Percentiles rank a stretch among this genome's conserved stretches.
phyloP scores from a whole-genome alignment of 2,797 vertebrate species.

The Acanthopagrus latus region DNA sequence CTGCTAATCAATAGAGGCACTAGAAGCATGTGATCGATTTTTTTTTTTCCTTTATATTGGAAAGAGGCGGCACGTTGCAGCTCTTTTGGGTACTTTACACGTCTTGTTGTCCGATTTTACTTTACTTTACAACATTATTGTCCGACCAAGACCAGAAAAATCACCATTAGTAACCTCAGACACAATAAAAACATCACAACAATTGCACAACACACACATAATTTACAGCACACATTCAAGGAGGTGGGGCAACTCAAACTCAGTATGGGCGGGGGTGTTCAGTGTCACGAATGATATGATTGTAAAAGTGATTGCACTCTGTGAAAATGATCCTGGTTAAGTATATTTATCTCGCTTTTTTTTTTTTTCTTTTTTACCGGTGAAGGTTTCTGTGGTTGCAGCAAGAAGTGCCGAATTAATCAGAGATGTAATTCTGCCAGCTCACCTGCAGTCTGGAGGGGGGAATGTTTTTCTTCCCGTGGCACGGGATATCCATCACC shows the following conservation, averaged over 20 bases:
- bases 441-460: constrained; percentile 32
- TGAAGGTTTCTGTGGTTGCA: background rate
- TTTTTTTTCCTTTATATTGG: background rate
- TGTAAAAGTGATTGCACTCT: background rate
- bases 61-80: background rate
- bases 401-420: constrained; percentile 21
- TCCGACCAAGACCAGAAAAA: too few species aligned
- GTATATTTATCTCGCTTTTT: background rate
- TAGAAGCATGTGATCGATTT: background rate
- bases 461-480: constrained; percentile 51
- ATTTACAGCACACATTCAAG: too few species aligned
- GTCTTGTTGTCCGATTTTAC: background rate
- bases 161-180: too few species aligned
- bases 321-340: background rate
- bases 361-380: background rate
- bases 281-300: too few species aligned
- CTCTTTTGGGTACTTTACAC: background rate
- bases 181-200: too few species aligned
- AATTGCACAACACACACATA: too few species aligned
- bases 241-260: too few species aligned
- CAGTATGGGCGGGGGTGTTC: too few species aligned
- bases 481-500: constrained; percentile 60
- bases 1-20: constrained; percentile 18
- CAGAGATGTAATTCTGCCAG: constrained; percentile 27
- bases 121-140: too few species aligned